A percentile compares a stretch with the other conserved stretches of the same genome.
These are phyloP conservation scores for Microcaecilia unicolor DNA, from an alignment of 2,797 vertebrate genomes.

Conservation along the genomic window DNA sequence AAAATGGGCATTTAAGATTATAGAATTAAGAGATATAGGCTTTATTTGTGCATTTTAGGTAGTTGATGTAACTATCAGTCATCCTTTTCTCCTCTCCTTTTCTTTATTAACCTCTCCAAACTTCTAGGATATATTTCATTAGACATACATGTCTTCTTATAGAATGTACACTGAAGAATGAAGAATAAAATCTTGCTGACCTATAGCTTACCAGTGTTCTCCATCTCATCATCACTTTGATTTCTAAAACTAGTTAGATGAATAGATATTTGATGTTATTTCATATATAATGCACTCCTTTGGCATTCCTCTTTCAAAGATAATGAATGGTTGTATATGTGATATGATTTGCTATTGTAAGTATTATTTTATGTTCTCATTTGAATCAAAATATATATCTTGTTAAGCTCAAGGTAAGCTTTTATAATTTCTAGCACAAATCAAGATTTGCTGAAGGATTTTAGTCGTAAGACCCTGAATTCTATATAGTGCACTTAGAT, in stretches of 20 bases:
- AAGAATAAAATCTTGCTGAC: too few relatives aligned
- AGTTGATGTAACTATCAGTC: too few relatives aligned
- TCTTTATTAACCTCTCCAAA: neutral
- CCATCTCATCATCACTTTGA: too few relatives aligned
- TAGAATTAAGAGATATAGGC: too few relatives aligned
- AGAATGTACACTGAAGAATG: too few relatives aligned
- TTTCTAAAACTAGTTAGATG: too few relatives aligned
- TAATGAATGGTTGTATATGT: neutral
- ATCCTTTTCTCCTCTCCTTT: neutral
- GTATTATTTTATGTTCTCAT: neutral
- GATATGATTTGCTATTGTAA: neutral
- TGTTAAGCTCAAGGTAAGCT: neutral
- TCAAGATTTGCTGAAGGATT: slow-evolving; percentile 1
- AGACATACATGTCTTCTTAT: too few relatives aligned
- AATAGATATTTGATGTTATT: neutral
- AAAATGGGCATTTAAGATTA: too few relatives aligned
- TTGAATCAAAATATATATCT: slow-evolving; percentile 9
- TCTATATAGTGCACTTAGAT: too few relatives aligned
- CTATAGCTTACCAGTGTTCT: too few relatives aligned
- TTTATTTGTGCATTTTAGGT: too few relatives aligned
- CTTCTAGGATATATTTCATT: neutral
- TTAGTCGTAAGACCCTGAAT: too few relatives aligned
- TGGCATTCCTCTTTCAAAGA: neutral
- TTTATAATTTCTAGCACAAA: slow-evolving; percentile 7
- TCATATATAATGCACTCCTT: neutral